phyloP scores from a whole-genome alignment of 2,888 invertebrate genomes.

The Priapulus caudatus region DNA sequence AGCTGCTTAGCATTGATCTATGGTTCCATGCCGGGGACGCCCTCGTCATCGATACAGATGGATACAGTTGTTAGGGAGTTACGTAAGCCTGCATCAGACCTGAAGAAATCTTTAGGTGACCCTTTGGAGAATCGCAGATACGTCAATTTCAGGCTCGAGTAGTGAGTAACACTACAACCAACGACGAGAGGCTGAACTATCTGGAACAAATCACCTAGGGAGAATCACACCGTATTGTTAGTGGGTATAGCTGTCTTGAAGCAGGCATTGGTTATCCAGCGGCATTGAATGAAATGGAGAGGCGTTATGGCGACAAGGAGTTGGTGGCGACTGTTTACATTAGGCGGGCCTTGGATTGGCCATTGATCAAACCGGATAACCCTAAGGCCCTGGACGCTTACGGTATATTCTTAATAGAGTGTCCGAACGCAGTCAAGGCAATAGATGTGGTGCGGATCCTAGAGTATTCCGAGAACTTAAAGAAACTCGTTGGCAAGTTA shows the following conservation, averaged over 20 bases:
- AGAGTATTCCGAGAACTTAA: conserved; percentile 13
- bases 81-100: no score
- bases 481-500: conserved; percentile 12
- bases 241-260: conserved; percentile 10
- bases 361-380: conserved; percentile 11
- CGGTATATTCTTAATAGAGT: conserved; percentile 15
- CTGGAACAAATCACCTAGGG: conserved; percentile 14
- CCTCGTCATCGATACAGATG: no score
- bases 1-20: no score
- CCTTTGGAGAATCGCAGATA: no score
- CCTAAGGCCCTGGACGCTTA: conserved; percentile 14
- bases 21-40: no score
- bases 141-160: no score
- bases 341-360: conserved; percentile 12
- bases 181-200: conserved; percentile 14
- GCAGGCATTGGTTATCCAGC: conserved; percentile 9
- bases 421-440: conserved; percentile 13
- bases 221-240: conserved; percentile 14
- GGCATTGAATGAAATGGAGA: conserved; percentile 10
- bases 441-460: conserved; percentile 9
- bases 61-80: no score
- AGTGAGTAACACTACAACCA: no score
- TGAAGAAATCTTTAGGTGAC: no score
- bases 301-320: conserved; percentile 10
- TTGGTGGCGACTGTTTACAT: conserved; percentile 13